Evolutionary conservation across 2,888 invertebrate species (phyloP).

Genomic region (Noctua janthe): DNA sequence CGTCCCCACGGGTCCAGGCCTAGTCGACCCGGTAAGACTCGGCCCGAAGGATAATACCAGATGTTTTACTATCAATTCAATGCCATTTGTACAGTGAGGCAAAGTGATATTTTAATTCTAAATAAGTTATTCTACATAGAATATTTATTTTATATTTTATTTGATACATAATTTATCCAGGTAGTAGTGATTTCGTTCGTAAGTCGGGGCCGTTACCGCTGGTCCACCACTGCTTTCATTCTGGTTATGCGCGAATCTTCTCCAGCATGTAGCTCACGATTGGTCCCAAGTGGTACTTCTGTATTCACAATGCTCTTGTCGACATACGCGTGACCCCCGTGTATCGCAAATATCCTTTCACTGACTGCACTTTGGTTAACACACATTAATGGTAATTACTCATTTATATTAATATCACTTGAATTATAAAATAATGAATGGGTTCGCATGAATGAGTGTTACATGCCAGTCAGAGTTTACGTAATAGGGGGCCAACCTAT

Average conservation of each 20-base stretch:
- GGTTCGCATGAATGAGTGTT: constrained; percentile 2
- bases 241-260: neutral
- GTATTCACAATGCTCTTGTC: neutral
- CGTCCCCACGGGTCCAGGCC: too few relatives aligned
- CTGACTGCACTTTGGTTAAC: constrained; percentile 44
- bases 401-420: constrained; percentile 34
- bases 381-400: constrained; percentile 35
- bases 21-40: too few relatives aligned
- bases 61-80: too few relatives aligned
- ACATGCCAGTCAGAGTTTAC: neutral
- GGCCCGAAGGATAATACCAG: too few relatives aligned
- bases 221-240: neutral
- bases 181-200: neutral
- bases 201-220: neutral
- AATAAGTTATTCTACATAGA: too few relatives aligned
- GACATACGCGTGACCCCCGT: constrained; percentile 27
- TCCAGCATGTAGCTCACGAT: neutral
- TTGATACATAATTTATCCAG: neutral
- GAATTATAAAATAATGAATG: constrained; percentile 22
- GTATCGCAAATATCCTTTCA: constrained; percentile 60
- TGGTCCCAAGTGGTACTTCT: constrained; percentile 18
- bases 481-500: neutral
- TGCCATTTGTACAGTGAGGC: too few relatives aligned
- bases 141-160: too few relatives aligned
- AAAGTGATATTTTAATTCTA: too few relatives aligned